These are phyloP conservation scores for Hesperophylax magnus DNA, from an alignment of 1,140 invertebrate species.

Conservation along the genomic window DNA sequence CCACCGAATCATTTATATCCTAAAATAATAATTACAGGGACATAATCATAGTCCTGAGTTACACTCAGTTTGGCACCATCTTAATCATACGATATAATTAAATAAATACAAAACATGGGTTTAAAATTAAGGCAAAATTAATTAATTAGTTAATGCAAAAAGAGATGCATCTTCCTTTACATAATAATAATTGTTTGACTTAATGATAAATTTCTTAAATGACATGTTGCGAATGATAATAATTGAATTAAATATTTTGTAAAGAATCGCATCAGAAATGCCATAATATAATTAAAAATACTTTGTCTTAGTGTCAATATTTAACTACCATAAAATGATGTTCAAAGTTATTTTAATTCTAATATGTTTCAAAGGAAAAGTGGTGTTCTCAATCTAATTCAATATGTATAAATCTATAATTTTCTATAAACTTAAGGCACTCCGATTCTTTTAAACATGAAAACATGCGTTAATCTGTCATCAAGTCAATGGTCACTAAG, in stretches of 20 bases:
- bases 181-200: slow-evolving; percentile 28
- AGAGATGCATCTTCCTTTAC: neutral
- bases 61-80: slow-evolving; percentile 43
- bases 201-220: slow-evolving; percentile 17
- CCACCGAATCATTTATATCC: no score
- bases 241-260: slow-evolving; percentile 14
- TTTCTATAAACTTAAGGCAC: slow-evolving; percentile 58
- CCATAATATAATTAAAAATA: slow-evolving; percentile 25
- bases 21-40: neutral
- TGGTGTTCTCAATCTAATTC: slow-evolving; percentile 54
- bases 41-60: slow-evolving; percentile 27
- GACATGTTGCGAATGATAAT: slow-evolving; percentile 41
- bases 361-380: slow-evolving; percentile 48
- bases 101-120: neutral
- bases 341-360: slow-evolving; percentile 31
- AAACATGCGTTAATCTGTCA: slow-evolving; percentile 33
- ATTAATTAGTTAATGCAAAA: slow-evolving; percentile 17
- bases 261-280: slow-evolving; percentile 37
- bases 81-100: slow-evolving; percentile 29
- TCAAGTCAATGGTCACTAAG: slow-evolving; percentile 20
- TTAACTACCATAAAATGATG: slow-evolving; percentile 46
- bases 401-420: slow-evolving; percentile 56
- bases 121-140: slow-evolving; percentile 25
- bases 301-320: slow-evolving; percentile 26
- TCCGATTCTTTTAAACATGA: slow-evolving; percentile 50